These are phyloP conservation scores for Eupeodes luniger DNA, from an alignment of 2,888 invertebrate genomes.

Conservation along the genomic window DNA sequence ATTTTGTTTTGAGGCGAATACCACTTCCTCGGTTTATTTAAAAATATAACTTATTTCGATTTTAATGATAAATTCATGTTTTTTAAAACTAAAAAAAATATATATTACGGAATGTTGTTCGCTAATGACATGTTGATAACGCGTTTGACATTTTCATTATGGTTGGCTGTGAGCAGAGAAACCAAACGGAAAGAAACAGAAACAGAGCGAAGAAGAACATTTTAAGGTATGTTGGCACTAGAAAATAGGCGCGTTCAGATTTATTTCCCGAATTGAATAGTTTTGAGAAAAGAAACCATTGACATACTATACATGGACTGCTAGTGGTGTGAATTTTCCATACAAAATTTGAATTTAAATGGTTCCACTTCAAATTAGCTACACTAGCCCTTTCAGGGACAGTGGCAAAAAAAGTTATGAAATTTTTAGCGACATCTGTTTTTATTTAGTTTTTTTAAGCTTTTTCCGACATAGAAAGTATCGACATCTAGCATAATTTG, in stretches of 20 bases:
- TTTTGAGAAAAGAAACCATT: too few species aligned
- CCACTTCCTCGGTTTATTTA: conserved; percentile 47
- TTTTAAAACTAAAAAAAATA: conserved; percentile 65
- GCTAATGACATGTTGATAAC: conserved; percentile 75
- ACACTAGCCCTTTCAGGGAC: too few species aligned
- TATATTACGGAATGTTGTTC: conserved; percentile 75
- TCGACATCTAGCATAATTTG: too few species aligned
- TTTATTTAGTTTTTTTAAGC: too few species aligned
- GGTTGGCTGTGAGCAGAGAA: not conserved
- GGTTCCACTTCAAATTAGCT: too few species aligned
- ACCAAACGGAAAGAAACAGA: not conserved
- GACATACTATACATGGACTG: too few species aligned
- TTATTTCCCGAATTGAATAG: too few species aligned
- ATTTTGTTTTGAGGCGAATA: conserved; percentile 41
- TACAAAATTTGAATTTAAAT: too few species aligned
- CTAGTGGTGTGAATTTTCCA: too few species aligned
- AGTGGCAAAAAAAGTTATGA: too few species aligned
- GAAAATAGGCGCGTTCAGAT: not conserved
- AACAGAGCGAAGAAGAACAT: not conserved
- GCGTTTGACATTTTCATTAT: conserved; percentile 61
- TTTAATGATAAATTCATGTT: conserved; percentile 69
- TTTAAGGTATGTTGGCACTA: not conserved
- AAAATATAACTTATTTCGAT: conserved; percentile 59
- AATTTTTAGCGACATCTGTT: too few species aligned
- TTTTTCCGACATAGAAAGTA: too few species aligned